Evolutionary conservation across 1,140 invertebrate genomes (phyloP).

Genomic region (Cydia fagiglandana): DNA sequence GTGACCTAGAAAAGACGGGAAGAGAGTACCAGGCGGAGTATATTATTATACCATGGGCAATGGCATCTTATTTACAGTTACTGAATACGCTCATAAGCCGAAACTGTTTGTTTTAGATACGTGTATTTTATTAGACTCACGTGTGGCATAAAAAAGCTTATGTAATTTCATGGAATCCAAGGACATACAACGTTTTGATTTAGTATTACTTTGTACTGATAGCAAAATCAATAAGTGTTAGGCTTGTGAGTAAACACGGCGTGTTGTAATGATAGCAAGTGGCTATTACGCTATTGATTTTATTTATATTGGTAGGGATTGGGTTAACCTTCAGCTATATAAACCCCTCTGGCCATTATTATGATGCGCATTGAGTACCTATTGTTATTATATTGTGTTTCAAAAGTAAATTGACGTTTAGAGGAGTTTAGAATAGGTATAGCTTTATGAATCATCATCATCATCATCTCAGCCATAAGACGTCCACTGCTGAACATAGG

Average conservation of each 20-base stretch:
- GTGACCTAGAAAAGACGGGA: too few species aligned
- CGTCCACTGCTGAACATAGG: too few species aligned
- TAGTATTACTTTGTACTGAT: conserved; percentile 8
- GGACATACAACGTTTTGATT: neutral
- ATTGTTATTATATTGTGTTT: neutral
- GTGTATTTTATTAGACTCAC: neutral
- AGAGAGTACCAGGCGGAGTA: too few species aligned
- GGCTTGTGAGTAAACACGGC: conserved; percentile 13
- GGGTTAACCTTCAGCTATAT: neutral
- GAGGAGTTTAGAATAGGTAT: too few species aligned
- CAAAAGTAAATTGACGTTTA: too few species aligned
- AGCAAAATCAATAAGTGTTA: conserved; percentile 21
- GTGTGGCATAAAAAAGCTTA: neutral
- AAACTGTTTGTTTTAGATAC: conserved; percentile 29
- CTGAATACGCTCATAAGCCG: neutral
- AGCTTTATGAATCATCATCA: too few species aligned
- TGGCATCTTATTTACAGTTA: neutral
- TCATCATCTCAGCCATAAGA: too few species aligned
- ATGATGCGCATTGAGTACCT: neutral
- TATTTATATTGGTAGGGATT: conserved; percentile 10
- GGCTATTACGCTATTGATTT: conserved; percentile 10
- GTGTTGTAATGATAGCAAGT: neutral
- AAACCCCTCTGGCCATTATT: neutral
- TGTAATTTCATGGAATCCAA: neutral
- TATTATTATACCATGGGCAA: too few species aligned